phyloP scores from a whole-genome alignment of 1,140 invertebrate genomes.

The Goniozus legneri region DNA sequence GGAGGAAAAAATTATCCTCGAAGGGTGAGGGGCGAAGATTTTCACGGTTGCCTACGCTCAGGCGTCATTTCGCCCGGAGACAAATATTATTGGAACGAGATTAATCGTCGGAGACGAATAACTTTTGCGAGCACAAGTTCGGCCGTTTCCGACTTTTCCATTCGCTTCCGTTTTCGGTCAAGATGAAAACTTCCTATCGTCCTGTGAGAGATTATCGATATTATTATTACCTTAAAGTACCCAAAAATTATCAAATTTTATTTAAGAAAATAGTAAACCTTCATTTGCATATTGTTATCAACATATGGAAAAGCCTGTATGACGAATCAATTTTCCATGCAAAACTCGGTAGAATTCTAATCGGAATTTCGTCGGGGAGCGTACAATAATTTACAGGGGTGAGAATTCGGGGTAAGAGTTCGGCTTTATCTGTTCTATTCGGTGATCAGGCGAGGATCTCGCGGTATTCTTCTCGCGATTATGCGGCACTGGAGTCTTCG shows the following conservation, averaged over 20 bases:
- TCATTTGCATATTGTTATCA: background rate
- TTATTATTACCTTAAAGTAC: no score
- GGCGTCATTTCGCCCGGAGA: conserved; percentile 12
- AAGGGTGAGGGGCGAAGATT: no score
- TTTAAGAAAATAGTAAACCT: background rate
- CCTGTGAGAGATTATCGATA: background rate
- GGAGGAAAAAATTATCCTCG: conserved; percentile 1
- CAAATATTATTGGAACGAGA: conserved; percentile 31
- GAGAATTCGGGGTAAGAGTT: no score
- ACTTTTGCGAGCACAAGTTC: conserved; percentile 1
- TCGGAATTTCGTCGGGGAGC: no score
- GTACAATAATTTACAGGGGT: no score
- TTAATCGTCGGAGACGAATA: conserved; percentile 26
- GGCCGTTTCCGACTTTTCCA: conserved; percentile 1
- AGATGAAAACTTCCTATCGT: background rate
- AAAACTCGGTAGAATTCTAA: no score
- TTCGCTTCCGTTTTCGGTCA: conserved; percentile 10
- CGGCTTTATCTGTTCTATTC: conserved; percentile 23
- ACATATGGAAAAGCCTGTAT: no score
- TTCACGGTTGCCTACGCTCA: conserved; percentile 2
- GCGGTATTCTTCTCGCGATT: no score
- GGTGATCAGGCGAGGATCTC: conserved; percentile 11
- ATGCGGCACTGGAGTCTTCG: conserved; percentile 13
- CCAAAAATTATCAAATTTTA: background rate
- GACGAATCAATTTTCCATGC: no score